These are phyloP conservation scores for Crypturellus tataupa DNA, from an alignment of 2,797 vertebrate species.

Conservation along the genomic window DNA sequence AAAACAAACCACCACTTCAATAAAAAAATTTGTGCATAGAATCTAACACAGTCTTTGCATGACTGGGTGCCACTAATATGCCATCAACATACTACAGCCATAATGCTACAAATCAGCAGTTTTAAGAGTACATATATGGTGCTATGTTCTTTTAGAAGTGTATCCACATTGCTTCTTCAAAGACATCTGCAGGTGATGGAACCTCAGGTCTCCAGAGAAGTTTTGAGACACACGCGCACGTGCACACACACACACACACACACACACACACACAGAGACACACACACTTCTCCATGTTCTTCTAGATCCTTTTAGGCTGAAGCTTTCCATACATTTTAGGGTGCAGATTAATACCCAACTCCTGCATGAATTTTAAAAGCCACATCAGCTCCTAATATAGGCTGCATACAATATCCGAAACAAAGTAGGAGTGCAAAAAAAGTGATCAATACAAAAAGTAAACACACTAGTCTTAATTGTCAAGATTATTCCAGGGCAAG, in stretches of 20 bases:
- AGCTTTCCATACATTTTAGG: conserved; percentile 68
- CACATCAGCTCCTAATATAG: conserved; percentile 78
- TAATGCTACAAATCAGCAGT: conserved; percentile 64
- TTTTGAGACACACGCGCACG: background rate
- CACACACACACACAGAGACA: background rate
- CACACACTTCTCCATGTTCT: conserved; percentile 58
- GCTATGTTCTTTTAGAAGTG: conserved; percentile 56
- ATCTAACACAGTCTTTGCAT: conserved; percentile 56
- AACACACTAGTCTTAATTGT: conserved; percentile 85
- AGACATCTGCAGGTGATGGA: conserved; percentile 57
- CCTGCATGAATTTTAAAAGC: conserved; percentile 78
- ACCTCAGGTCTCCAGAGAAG: conserved; percentile 57
- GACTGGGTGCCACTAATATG: conserved; percentile 65
- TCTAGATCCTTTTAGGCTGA: conserved; percentile 70
- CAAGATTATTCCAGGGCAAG: conserved; percentile 86
- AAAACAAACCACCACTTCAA: conserved; percentile 53
- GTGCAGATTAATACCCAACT: conserved; percentile 73
- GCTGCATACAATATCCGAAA: conserved; percentile 78
- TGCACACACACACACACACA: background rate
- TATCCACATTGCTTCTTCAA: conserved; percentile 69
- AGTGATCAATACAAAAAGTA: conserved; percentile 86
- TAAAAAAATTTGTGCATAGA: conserved; percentile 76
- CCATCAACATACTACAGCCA: conserved; percentile 65
- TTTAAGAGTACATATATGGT: conserved; percentile 43
- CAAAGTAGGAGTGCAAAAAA: conserved; percentile 85